Evolutionary conservation across 2,888 invertebrate genomes (phyloP).

Genomic region (Lasioglossum oenotherae): DNA sequence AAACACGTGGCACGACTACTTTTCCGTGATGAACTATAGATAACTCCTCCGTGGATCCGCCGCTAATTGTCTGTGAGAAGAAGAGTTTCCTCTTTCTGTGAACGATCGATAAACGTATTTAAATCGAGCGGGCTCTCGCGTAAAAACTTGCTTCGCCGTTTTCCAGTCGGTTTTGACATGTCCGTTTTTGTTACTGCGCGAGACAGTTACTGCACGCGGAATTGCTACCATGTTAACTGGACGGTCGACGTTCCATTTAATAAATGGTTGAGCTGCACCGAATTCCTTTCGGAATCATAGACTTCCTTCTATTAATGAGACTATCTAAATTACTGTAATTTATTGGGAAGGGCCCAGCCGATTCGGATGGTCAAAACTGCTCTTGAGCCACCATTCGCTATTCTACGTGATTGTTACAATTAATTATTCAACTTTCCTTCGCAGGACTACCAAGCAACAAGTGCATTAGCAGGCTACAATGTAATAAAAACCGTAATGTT

Average conservation of each 20-base stretch:
- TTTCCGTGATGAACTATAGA: not conserved
- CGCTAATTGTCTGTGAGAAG: not conserved
- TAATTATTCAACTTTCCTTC: not conserved
- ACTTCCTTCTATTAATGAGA: not conserved
- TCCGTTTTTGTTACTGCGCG: not conserved
- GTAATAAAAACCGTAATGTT: not conserved
- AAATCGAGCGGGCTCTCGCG: not conserved
- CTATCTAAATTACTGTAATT: not conserved
- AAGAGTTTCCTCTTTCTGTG: not conserved
- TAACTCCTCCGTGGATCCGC: not conserved
- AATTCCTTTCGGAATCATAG: not conserved
- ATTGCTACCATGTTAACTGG: not conserved
- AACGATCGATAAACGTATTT: not conserved
- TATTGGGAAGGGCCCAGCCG: not conserved
- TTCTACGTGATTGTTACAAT: not conserved
- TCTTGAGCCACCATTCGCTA: no score
- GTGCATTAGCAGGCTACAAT: not conserved
- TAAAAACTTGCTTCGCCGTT: not conserved
- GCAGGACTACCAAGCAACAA: not conserved
- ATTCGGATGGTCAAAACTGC: no score
- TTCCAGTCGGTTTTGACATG: not conserved
- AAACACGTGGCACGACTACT: not conserved
- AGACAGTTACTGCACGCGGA: not conserved
- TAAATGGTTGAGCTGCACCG: not conserved
- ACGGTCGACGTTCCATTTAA: not conserved